Conservation (phyloP, 2,888 invertebrate species). For the Anthrax anthrax region DNA sequence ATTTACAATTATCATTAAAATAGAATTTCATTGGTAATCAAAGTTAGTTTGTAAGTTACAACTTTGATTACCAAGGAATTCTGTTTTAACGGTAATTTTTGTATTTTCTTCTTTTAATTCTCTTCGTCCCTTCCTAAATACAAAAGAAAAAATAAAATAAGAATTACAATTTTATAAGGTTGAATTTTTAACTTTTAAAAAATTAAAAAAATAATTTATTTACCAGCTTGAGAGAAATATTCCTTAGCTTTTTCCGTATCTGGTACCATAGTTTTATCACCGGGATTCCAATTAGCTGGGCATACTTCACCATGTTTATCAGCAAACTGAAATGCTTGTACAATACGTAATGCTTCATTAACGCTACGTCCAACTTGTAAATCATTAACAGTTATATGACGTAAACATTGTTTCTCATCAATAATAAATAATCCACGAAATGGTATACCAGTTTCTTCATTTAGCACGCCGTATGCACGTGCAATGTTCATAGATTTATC, state of each 20-base stretch:
- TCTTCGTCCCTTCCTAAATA: too few species aligned
- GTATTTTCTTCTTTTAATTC: too few species aligned
- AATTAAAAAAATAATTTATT: too few species aligned
- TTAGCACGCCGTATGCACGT: slow-evolving; percentile 75
- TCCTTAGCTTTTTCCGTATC: slow-evolving; percentile 69
- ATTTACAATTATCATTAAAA: too few species aligned
- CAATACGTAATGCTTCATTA: slow-evolving; percentile 84
- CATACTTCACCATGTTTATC: slow-evolving; percentile 90
- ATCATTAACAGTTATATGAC: slow-evolving; percentile 94
- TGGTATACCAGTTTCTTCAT: slow-evolving; percentile 83
- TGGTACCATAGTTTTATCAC: slow-evolving; percentile 82
- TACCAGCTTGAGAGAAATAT: too few species aligned
- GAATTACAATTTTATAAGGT: too few species aligned
- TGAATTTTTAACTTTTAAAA: too few species aligned
- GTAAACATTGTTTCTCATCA: slow-evolving; percentile 69
- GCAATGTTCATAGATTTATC: slow-evolving; percentile 83
- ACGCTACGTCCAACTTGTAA: slow-evolving; percentile 86
- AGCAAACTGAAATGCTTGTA: slow-evolving; percentile 94
- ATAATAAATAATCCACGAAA: slow-evolving; percentile 95
- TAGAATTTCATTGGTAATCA: too few species aligned
- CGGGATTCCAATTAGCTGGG: slow-evolving; percentile 91
- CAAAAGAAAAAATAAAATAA: too few species aligned
- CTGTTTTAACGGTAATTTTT: too few species aligned
- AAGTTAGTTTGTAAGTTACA: too few species aligned
- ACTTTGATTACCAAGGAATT: too few species aligned